Evolutionary conservation across 2,113 vertebrate genomes (phyloP).

Genomic region (Edolisoma coerulescens): DNA sequence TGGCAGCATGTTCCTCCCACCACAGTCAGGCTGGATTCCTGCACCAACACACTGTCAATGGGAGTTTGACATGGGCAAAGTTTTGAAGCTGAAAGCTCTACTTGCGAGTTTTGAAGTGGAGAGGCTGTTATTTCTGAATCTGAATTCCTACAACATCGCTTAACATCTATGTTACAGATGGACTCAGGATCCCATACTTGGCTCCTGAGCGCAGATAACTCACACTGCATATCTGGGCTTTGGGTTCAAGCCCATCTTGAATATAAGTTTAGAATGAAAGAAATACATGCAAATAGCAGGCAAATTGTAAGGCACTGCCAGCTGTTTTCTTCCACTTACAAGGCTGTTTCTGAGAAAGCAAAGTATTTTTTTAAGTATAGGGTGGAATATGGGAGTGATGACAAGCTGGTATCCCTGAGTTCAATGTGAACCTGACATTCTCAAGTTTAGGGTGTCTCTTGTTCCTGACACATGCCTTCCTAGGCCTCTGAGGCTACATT

Average conservation of each 20-base stretch:
- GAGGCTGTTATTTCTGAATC: constrained; percentile 39
- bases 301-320: constrained; percentile 40
- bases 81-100: constrained; percentile 26
- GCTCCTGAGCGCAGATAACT: constrained; percentile 18
- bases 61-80: constrained; percentile 32
- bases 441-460: constrained; percentile 25
- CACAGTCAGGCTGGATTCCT: not conserved
- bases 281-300: constrained; percentile 45
- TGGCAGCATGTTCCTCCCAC: constrained; percentile 28
- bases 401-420: constrained; percentile 33
- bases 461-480: constrained; percentile 5
- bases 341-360: constrained; percentile 21
- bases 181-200: constrained; percentile 51
- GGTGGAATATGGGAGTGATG: constrained; percentile 20
- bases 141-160: constrained; percentile 29
- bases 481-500: constrained; percentile 7
- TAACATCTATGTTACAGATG: constrained; percentile 41
- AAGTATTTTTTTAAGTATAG: not conserved
- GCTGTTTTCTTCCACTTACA: constrained; percentile 51
- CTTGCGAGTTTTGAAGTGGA: constrained; percentile 15
- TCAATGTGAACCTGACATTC: constrained; percentile 41
- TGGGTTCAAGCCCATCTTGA: constrained; percentile 55
- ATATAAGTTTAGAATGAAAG: constrained; percentile 46
- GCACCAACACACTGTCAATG: constrained; percentile 33
- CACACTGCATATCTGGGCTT: constrained; percentile 32